phyloP scores from a whole-genome alignment of 2,113 vertebrate genomes.

The Thryonomys swinderianus region DNA sequence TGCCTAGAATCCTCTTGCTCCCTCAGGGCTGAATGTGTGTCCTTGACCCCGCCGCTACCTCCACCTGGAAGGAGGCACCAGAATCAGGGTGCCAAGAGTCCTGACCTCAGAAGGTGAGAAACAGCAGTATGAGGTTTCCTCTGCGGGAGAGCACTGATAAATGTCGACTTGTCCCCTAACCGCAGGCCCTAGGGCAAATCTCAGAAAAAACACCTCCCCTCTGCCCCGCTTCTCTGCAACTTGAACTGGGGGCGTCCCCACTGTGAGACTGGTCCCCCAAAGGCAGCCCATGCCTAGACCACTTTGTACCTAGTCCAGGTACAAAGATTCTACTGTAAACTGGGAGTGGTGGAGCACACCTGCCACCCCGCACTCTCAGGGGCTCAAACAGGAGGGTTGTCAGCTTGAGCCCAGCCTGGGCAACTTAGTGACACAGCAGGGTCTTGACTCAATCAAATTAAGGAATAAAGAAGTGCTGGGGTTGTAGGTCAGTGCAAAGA shows the following conservation, averaged over 20 bases:
- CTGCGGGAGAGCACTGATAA: background rate
- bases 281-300: background rate
- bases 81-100: background rate
- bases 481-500: background rate
- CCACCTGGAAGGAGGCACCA: background rate
- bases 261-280: background rate
- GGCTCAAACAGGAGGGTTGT: background rate
- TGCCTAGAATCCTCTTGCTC: background rate
- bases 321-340: background rate
- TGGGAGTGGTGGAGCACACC: background rate
- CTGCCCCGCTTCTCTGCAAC: background rate
- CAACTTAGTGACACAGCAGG: background rate
- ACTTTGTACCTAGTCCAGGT: rapidly evolving
- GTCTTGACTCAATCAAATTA: background rate
- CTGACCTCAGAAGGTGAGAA: background rate
- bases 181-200: background rate
- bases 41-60: background rate
- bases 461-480: background rate
- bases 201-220: background rate
- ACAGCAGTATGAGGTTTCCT: background rate
- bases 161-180: background rate
- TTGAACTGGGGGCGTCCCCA: background rate
- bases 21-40: background rate
- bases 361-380: background rate
- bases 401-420: background rate